Percentiles rank a stretch among this genome's conserved stretches.
phyloP scores from a whole-genome alignment of 2,888 invertebrate genomes.

The Acronicta aceris region DNA sequence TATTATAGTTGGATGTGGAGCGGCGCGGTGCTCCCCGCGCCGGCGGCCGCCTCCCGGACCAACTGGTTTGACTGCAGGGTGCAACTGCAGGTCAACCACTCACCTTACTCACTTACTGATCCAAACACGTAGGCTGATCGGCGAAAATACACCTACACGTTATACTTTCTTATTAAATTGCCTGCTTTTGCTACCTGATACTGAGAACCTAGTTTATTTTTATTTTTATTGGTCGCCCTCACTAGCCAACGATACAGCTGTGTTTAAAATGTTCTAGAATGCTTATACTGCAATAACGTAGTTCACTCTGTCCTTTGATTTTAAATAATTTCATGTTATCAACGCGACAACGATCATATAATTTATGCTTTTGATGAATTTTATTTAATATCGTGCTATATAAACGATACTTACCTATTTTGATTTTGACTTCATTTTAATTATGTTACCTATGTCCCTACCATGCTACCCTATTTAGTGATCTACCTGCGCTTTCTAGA shows the following conservation, averaged over 20 bases:
- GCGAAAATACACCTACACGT: conserved; percentile 76
- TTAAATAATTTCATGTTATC: neutral
- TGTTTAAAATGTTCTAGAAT: neutral
- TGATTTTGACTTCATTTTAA: too few relatives aligned
- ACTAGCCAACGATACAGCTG: neutral
- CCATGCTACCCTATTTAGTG: too few relatives aligned
- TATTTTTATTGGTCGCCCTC: neutral
- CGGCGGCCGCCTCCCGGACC: conserved; percentile 64
- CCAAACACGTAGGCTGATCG: conserved; percentile 81
- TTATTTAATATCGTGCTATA: too few relatives aligned
- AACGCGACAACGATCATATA: too few relatives aligned
- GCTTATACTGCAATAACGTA: neutral
- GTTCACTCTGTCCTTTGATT: neutral
- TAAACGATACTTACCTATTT: too few relatives aligned
- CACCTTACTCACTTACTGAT: conserved; percentile 78
- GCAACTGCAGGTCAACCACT: conserved; percentile 81
- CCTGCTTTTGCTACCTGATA: conserved; percentile 62
- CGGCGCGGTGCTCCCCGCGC: conserved; percentile 56
- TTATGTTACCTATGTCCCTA: too few relatives aligned
- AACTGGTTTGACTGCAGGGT: conserved; percentile 83
- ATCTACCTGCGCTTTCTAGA: too few relatives aligned
- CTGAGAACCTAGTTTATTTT: conserved; percentile 28
- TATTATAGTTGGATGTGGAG: conserved; percentile 67
- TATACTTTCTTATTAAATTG: conserved; percentile 69
- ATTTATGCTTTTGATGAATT: too few relatives aligned